Conservation (phyloP, 2,113 vertebrate genomes). For the Triplophysa siluroides region DNA sequence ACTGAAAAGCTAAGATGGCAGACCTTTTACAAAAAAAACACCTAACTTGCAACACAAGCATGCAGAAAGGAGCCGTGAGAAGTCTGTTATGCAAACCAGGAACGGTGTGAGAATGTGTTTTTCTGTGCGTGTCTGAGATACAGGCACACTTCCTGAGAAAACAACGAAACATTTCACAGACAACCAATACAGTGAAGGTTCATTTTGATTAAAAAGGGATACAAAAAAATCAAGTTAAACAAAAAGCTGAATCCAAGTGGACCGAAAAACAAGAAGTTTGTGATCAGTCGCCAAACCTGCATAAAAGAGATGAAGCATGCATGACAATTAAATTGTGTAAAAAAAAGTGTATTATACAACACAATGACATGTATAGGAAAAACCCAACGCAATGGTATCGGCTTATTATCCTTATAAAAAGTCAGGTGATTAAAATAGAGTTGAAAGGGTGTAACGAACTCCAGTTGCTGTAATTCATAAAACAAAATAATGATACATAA, state of each 20-base stretch:
- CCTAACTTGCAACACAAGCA: too few species aligned
- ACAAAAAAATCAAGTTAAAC: slow-evolving; percentile 99
- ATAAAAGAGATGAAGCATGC: slow-evolving; percentile 40
- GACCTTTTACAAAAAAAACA: too few species aligned
- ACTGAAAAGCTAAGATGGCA: too few species aligned
- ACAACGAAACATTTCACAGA: neutral
- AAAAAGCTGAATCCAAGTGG: slow-evolving; percentile 99
- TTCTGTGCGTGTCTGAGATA: neutral
- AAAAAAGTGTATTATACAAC: neutral
- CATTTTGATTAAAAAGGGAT: slow-evolving; percentile 74
- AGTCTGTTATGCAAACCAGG: slow-evolving; percentile 20
- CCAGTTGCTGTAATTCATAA: slow-evolving; percentile 84
- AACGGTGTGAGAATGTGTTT: neutral
- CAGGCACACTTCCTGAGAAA: slow-evolving; percentile 7
- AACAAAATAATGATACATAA: slow-evolving; percentile 6
- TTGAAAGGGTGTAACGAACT: slow-evolving; percentile 96
- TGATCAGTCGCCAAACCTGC: slow-evolving; percentile 93
- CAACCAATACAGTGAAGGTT: neutral
- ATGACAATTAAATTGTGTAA: slow-evolving; percentile 30
- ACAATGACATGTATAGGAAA: slow-evolving; percentile 50
- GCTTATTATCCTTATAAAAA: slow-evolving; percentile 95
- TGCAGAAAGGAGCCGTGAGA: neutral
- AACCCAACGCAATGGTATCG: slow-evolving; percentile 98
- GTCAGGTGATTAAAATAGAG: slow-evolving; percentile 98
- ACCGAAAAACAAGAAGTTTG: slow-evolving; percentile 98